Conservation (phyloP, 2,888 invertebrate species). For the Gonocerus acuteangulatus region DNA sequence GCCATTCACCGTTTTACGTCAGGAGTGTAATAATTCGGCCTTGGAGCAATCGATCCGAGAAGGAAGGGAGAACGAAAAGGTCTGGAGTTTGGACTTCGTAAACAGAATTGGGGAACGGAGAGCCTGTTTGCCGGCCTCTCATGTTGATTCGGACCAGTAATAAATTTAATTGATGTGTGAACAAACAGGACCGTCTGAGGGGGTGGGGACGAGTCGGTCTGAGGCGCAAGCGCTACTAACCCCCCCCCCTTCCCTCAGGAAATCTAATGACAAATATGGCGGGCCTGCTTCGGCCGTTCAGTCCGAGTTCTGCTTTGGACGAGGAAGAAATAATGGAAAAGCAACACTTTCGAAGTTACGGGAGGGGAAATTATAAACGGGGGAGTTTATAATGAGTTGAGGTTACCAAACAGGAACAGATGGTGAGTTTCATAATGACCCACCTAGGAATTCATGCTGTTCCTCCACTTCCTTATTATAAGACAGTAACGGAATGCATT, state of each 20-base stretch:
- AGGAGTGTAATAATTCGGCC: no score
- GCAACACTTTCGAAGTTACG: no score
- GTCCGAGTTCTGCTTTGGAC: not conserved
- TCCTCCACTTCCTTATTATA: no score
- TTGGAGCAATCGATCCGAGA: not conserved
- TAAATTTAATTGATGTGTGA: slow-evolving; percentile 34
- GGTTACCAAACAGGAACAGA: no score
- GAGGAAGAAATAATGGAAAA: no score
- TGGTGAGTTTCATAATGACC: no score
- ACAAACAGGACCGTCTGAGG: slow-evolving; percentile 20
- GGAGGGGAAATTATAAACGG: no score
- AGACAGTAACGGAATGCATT: no score
- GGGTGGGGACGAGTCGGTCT: not conserved
- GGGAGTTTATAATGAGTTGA: no score
- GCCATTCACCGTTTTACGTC: no score
- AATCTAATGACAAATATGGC: slow-evolving; percentile 23
- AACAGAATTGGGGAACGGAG: not conserved
- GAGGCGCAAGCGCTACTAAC: not conserved
- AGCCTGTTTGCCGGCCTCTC: slow-evolving; percentile 9
- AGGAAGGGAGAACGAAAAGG: not conserved
- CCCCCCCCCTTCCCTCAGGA: not conserved
- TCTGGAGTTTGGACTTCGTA: not conserved
- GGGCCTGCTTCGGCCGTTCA: not conserved
- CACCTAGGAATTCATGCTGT: no score
- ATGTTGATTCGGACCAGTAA: slow-evolving; percentile 28